Evolutionary conservation across 1,140 invertebrate genomes (phyloP).

Genomic region (Trichonephila clavata): DNA sequence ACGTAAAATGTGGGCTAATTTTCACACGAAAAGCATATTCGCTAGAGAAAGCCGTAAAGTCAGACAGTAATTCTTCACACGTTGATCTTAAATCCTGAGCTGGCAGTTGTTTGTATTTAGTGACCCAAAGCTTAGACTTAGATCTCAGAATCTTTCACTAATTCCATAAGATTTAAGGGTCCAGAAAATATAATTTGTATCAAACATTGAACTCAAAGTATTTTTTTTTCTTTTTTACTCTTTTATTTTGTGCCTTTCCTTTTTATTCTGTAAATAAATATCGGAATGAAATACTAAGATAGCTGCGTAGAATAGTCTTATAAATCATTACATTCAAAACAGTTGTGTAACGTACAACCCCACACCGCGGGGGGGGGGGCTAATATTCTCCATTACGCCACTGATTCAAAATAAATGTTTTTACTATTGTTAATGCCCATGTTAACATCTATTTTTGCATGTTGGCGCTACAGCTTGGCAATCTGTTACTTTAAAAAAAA

Average conservation of each 20-base stretch:
- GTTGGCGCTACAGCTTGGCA: too few relatives aligned
- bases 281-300: too few relatives aligned
- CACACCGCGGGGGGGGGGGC: too few relatives aligned
- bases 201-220: neutral
- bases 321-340: too few relatives aligned
- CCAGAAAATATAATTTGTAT: neutral
- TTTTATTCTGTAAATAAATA: too few relatives aligned
- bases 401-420: too few relatives aligned
- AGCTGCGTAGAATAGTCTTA: too few relatives aligned
- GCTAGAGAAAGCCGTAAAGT: neutral
- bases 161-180: neutral
- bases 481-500: too few relatives aligned
- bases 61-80: neutral
- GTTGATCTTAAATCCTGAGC: neutral
- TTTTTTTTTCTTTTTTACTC: neutral
- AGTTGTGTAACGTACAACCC: too few relatives aligned
- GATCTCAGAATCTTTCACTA: neutral
- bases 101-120: neutral
- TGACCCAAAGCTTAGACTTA: neutral
- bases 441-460: too few relatives aligned
- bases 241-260: neutral
- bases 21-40: conserved; percentile 6
- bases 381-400: too few relatives aligned
- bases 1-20: conserved; percentile 9
- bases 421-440: too few relatives aligned